Evolutionary conservation across 2,797 vertebrate species (phyloP).

Genomic region (Micromesistius poutassou): DNA sequence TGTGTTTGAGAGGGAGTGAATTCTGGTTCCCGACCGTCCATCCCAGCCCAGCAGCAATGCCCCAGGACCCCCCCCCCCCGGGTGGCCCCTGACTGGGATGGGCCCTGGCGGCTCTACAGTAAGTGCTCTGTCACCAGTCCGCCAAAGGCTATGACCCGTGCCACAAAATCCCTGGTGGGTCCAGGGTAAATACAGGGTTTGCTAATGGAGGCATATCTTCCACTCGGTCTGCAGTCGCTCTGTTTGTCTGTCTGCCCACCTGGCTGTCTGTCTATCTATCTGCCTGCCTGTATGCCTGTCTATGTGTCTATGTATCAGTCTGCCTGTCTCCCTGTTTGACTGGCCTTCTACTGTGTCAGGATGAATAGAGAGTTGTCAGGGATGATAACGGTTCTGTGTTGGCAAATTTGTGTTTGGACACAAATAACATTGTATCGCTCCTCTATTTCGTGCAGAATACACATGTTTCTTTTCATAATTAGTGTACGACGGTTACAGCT

Average conservation of each 20-base stretch:
- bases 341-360: constrained; percentile 31
- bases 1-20: background rate
- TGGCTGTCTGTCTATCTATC: constrained; percentile 35
- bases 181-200: constrained; percentile 71
- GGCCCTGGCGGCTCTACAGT: constrained; percentile 70
- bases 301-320: constrained; percentile 32
- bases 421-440: background rate
- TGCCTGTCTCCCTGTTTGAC: background rate
- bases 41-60: constrained; percentile 69
- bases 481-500: background rate
- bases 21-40: constrained; percentile 47
- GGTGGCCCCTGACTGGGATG: constrained; percentile 67
- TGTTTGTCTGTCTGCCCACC: constrained; percentile 41
- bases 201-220: constrained; percentile 70
- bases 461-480: background rate
- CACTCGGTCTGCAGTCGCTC: constrained; percentile 34
- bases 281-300: constrained; percentile 35
- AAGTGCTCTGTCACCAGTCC: constrained; percentile 81
- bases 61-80: constrained; percentile 71
- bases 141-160: constrained; percentile 79
- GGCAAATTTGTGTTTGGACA: background rate
- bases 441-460: background rate
- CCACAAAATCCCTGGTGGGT: constrained; percentile 75
- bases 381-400: constrained; percentile 28
- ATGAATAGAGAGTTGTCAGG: constrained; percentile 43